These are phyloP conservation scores for Pelecanus crispus DNA, from an alignment of 2,113 vertebrate species.

Conservation along the genomic window DNA sequence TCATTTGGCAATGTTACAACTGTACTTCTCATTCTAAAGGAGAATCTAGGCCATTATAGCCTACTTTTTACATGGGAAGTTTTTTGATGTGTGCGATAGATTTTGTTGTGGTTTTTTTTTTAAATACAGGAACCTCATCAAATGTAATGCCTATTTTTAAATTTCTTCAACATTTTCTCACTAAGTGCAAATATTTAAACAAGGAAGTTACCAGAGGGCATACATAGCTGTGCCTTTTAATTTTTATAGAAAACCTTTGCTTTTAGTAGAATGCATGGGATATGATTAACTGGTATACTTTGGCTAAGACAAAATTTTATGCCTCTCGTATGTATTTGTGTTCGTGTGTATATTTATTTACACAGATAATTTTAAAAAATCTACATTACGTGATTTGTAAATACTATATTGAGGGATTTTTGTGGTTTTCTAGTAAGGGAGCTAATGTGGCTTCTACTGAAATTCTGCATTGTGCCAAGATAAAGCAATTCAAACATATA, in stretches of 20 bases:
- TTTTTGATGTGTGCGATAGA: background rate
- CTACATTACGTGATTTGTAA: background rate
- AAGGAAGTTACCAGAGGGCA: background rate
- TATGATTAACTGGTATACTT: background rate
- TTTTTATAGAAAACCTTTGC: background rate
- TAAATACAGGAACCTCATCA: background rate
- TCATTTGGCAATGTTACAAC: background rate
- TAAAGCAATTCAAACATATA: background rate
- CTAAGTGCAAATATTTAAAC: background rate
- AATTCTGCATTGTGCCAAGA: background rate
- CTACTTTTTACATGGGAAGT: background rate
- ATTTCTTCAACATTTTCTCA: background rate
- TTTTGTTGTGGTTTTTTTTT: background rate
- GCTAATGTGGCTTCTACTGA: background rate
- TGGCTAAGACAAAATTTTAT: background rate
- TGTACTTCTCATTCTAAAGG: background rate
- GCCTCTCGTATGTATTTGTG: background rate
- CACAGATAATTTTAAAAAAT: background rate
- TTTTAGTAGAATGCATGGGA: background rate
- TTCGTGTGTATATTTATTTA: background rate
- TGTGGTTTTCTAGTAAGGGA: background rate
- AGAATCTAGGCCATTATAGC: background rate
- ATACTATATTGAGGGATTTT: background rate
- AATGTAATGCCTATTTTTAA: background rate
- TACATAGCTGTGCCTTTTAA: background rate